A percentile compares a stretch with the other conserved stretches of the same genome.
phyloP scores from a whole-genome alignment of 2,797 vertebrate genomes.

The Acipenser transmontanus region DNA sequence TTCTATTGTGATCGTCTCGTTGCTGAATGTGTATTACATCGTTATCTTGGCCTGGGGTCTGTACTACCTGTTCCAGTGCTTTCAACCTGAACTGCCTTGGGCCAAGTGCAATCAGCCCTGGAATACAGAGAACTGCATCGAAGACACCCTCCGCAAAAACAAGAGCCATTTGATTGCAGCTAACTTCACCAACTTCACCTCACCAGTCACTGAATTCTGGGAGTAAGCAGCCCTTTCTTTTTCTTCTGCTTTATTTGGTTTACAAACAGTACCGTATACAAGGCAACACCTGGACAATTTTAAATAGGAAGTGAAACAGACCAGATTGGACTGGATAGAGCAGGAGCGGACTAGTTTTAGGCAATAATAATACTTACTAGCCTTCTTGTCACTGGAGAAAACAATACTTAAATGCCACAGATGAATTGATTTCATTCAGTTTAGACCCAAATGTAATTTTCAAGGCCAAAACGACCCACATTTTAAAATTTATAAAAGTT shows the following conservation, averaged over 20 bases:
- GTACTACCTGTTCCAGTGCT: conserved; percentile 94
- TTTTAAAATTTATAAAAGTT: no score
- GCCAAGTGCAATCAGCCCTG: conserved; percentile 87
- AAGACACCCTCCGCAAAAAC: conserved; percentile 90
- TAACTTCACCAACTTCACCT: conserved; percentile 85
- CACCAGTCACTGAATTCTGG: conserved; percentile 96
- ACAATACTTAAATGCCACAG: no score
- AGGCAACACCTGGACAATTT: no score
- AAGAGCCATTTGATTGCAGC: conserved; percentile 72
- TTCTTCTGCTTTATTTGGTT: neutral
- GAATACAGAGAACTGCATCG: conserved; percentile 84
- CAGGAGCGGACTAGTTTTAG: neutral
- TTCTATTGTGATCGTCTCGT: conserved; percentile 92
- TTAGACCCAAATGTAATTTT: no score
- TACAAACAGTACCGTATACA: neutral
- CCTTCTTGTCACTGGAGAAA: no score
- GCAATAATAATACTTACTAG: no score
- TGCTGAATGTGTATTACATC: conserved; percentile 95
- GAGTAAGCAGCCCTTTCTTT: conserved; percentile 69
- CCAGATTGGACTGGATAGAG: neutral
- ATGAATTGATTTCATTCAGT: no score
- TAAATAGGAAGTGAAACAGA: neutral
- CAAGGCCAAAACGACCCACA: no score
- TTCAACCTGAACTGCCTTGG: conserved; percentile 90
- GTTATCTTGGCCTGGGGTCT: conserved; percentile 97